Conservation (phyloP, 1,140 invertebrate genomes). For the Cataglyphis hispanica region DNA sequence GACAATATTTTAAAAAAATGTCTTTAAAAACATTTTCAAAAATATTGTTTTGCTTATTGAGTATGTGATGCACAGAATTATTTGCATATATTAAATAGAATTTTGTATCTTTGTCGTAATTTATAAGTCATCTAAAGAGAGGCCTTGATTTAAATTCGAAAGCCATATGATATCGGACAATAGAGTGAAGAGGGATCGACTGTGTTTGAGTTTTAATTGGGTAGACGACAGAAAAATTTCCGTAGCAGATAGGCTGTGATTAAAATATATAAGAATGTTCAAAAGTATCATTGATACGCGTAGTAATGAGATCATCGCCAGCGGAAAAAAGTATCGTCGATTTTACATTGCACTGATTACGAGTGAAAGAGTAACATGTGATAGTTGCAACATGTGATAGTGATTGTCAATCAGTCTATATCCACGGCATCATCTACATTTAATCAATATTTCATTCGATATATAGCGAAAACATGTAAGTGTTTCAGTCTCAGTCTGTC, state of each 20-base stretch:
- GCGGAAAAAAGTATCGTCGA: background rate
- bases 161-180: background rate
- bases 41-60: no score
- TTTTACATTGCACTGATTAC: background rate
- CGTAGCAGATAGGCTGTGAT: slow-evolving; percentile 16
- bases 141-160: no score
- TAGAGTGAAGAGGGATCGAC: background rate
- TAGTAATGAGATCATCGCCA: slow-evolving; percentile 2
- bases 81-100: no score
- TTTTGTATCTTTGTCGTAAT: no score
- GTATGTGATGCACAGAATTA: no score
- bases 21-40: no score
- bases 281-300: background rate
- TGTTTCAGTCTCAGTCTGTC: background rate
- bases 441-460: background rate
- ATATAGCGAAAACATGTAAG: background rate
- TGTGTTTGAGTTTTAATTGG: slow-evolving; percentile 59
- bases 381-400: background rate
- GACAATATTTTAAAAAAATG: no score
- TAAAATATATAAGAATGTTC: slow-evolving; percentile 57
- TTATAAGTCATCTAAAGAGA: no score
- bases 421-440: background rate
- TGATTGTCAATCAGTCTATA: background rate
- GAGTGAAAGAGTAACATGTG: background rate
- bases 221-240: slow-evolving; percentile 65